Percentiles rank a stretch among this genome's conserved stretches.
phyloP scores from a whole-genome alignment of 2,888 invertebrate species.

The Entomobrya multifasciata region DNA sequence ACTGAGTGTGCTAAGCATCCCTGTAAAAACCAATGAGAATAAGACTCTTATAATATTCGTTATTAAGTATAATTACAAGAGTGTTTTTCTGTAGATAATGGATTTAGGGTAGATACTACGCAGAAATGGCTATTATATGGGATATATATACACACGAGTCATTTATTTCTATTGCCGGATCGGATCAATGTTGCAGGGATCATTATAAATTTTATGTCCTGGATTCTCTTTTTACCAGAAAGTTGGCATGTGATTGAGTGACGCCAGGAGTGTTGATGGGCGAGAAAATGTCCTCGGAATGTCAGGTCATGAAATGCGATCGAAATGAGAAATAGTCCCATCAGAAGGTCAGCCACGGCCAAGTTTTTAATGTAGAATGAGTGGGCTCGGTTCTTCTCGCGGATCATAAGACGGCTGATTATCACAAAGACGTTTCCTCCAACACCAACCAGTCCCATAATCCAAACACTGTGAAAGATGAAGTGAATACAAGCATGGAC shows the following conservation, averaged over 20 bases:
- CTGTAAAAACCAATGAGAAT: too few relatives aligned
- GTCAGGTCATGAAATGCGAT: conserved; percentile 84
- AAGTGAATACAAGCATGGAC: neutral
- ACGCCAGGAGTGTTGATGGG: conserved; percentile 84
- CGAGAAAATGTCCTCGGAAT: conserved; percentile 84
- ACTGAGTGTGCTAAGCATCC: conserved; percentile 84
- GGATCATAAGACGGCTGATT: conserved; percentile 83
- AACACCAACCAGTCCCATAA: conserved; percentile 84
- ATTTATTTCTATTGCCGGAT: neutral
- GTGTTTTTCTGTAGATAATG: conserved; percentile 43
- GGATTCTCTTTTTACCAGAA: conserved; percentile 82
- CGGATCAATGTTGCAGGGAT: neutral
- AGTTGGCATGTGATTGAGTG: conserved; percentile 84
- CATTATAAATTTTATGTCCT: neutral
- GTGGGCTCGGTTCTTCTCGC: conserved; percentile 84
- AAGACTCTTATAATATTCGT: neutral
- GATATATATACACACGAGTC: neutral
- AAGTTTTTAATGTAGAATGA: conserved; percentile 85
- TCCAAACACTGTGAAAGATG: conserved; percentile 83
- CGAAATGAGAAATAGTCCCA: conserved; percentile 85
- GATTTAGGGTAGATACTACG: conserved; percentile 32
- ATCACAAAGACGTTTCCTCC: conserved; percentile 84
- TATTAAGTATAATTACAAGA: conserved; percentile 22
- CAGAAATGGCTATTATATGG: too few relatives aligned
- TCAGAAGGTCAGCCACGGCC: conserved; percentile 85